These are phyloP conservation scores for Platycercus adscitus DNA, from an alignment of 2,113 vertebrate species.

Conservation along the genomic window DNA sequence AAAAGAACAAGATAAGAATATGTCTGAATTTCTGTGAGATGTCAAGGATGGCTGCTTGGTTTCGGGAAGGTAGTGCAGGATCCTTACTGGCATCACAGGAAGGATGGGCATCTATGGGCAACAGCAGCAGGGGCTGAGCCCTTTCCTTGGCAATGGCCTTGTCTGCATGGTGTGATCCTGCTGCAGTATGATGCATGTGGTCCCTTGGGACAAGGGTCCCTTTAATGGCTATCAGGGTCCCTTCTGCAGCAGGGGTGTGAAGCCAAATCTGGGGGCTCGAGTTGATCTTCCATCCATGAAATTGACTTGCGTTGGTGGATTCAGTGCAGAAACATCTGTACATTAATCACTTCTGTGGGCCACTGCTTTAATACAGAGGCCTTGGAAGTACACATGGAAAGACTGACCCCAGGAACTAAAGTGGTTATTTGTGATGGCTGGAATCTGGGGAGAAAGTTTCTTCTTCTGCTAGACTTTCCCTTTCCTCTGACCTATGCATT, in stretches of 20 bases:
- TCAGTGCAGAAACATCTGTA: not conserved
- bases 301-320: not conserved
- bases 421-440: not conserved
- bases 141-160: not conserved
- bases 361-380: accelerated
- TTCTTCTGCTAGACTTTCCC: not conserved
- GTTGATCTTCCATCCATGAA: not conserved
- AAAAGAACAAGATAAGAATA: not conserved
- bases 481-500: not conserved
- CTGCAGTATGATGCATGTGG: accelerated
- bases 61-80: not conserved
- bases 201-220: not conserved
- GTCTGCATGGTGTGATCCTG: accelerated
- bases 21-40: accelerated
- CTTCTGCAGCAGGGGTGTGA: not conserved
- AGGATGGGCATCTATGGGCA: not conserved
- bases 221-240: not conserved
- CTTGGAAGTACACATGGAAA: not conserved
- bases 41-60: not conserved
- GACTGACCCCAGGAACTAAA: not conserved
- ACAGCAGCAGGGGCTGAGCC: not conserved
- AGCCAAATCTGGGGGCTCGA: accelerated
- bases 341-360: not conserved
- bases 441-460: not conserved
- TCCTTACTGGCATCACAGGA: accelerated